phyloP scores from a whole-genome alignment of 2,113 vertebrate genomes.

The Caretta caretta region DNA sequence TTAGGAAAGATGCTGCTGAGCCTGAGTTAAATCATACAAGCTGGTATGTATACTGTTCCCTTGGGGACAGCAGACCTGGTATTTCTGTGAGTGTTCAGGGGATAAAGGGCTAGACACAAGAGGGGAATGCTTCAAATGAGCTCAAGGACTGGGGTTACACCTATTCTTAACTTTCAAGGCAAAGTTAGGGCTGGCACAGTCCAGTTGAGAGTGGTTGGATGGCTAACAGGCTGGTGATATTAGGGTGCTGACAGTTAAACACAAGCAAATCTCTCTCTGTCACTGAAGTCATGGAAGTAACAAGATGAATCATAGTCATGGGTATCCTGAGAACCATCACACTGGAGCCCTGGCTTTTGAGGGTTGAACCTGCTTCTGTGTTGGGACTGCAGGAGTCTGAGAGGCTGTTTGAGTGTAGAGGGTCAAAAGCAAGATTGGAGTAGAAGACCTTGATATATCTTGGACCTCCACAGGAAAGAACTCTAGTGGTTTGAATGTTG shows the following conservation, averaged over 20 bases:
- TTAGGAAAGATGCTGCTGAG: not conserved
- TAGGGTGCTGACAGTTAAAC: not conserved
- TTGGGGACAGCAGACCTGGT: not conserved
- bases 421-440: constrained; percentile 18
- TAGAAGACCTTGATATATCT: constrained; percentile 54
- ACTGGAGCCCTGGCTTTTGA: not conserved
- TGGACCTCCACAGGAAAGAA: constrained; percentile 70
- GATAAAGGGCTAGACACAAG: not conserved
- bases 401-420: not conserved
- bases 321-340: not conserved
- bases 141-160: not conserved
- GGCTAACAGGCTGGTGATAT: not conserved
- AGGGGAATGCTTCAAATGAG: not conserved
- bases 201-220: not conserved
- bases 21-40: not conserved
- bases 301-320: not conserved
- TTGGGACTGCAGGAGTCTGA: not conserved
- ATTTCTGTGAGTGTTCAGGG: not conserved
- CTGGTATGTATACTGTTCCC: not conserved
- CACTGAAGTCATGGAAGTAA: not conserved
- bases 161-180: not conserved
- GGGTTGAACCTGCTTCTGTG: constrained; percentile 3
- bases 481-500: constrained; percentile 67
- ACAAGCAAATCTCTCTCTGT: not conserved
- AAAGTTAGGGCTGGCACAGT: not conserved